Conservation (phyloP, 2,797 vertebrate species). For the Crenuchus spilurus region DNA sequence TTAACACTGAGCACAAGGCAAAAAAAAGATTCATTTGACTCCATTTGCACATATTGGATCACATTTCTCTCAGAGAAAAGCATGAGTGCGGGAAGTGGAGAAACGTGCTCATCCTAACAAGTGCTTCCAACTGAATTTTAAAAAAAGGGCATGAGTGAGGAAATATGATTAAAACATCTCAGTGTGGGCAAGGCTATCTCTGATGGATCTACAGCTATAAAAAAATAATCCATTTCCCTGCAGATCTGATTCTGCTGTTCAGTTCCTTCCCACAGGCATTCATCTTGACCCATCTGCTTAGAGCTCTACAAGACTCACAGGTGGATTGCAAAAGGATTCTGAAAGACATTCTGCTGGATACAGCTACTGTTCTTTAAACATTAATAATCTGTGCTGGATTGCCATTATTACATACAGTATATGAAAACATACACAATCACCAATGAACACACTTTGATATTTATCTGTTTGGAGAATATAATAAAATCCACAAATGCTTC, state of each 20-base stretch:
- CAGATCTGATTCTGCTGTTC: slow-evolving; percentile 59
- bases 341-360: neutral
- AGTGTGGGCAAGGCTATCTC: neutral
- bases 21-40: slow-evolving; percentile 74
- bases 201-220: neutral
- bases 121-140: slow-evolving; percentile 46
- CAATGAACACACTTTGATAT: too few relatives aligned
- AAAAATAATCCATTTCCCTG: slow-evolving; percentile 20
- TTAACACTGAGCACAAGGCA: slow-evolving; percentile 59
- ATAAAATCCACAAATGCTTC: too few relatives aligned
- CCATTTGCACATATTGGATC: slow-evolving; percentile 75
- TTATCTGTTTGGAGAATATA: too few relatives aligned
- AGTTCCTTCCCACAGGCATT: slow-evolving; percentile 56
- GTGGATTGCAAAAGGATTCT: slow-evolving; percentile 1
- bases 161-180: neutral
- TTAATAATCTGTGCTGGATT: neutral
- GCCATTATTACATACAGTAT: too few relatives aligned
- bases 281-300: slow-evolving; percentile 49
- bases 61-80: slow-evolving; percentile 68
- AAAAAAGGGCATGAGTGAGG: slow-evolving; percentile 4
- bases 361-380: neutral
- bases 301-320: neutral
- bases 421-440: too few relatives aligned
- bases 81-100: slow-evolving; percentile 54
- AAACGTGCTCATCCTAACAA: slow-evolving; percentile 68